These are phyloP conservation scores for Drosophila funebris DNA, from an alignment of 1,140 invertebrate species.

Conservation along the genomic window DNA sequence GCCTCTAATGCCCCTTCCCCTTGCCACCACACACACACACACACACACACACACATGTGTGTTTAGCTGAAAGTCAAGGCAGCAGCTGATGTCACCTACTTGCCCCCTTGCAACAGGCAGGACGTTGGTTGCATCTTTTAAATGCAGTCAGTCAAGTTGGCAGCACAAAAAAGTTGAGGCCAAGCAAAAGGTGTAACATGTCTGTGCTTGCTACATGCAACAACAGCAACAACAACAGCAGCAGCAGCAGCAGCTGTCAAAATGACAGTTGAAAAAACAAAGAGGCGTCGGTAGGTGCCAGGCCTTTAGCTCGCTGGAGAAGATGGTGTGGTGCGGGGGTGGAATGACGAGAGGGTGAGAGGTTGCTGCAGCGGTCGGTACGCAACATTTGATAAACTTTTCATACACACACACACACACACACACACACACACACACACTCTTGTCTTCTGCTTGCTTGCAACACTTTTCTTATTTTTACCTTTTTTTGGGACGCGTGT, in stretches of 20 bases:
- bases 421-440: background rate
- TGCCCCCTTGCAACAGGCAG: background rate
- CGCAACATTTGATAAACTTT: slow-evolving; percentile 63
- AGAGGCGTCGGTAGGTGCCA: slow-evolving; percentile 26
- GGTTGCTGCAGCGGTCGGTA: slow-evolving; percentile 7
- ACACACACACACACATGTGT: no score
- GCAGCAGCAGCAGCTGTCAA: slow-evolving; percentile 67
- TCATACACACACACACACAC: slow-evolving; percentile 8
- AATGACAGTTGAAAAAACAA: slow-evolving; percentile 77
- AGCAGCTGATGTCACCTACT: slow-evolving; percentile 48
- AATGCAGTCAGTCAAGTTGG: slow-evolving; percentile 48
- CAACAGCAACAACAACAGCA: slow-evolving; percentile 17
- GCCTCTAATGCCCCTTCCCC: background rate
- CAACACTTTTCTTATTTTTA: slow-evolving; percentile 34
- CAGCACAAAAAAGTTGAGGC: slow-evolving; percentile 35
- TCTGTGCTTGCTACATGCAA: slow-evolving; percentile 38
- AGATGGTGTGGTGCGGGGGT: no score
- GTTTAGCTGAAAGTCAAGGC: slow-evolving; percentile 22
- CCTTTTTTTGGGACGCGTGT: background rate
- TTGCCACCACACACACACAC: background rate
- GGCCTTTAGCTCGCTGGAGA: background rate
- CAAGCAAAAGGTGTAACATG: slow-evolving; percentile 51
- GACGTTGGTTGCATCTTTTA: slow-evolving; percentile 29
- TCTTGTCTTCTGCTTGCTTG: slow-evolving; percentile 36
- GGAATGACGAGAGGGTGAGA: background rate